These are phyloP conservation scores for Pollicipes pollicipes DNA, from an alignment of 1,140 invertebrate species.

Conservation along the genomic window DNA sequence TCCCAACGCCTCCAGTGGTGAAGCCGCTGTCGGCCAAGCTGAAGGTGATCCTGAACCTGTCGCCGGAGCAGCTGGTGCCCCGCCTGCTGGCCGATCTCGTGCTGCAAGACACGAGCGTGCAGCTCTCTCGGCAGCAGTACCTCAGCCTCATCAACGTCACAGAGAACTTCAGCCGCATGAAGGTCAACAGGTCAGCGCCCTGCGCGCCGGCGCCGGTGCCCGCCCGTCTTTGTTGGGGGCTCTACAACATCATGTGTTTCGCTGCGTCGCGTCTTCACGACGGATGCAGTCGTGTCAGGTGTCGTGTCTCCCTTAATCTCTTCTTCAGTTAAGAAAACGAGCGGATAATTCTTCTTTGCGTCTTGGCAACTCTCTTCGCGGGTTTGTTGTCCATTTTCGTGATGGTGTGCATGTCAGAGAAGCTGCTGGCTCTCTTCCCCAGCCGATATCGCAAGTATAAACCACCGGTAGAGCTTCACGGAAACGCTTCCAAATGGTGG, in stretches of 20 bases:
- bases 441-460: constrained; percentile 38
- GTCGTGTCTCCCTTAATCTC: neutral
- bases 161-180: constrained; percentile 46
- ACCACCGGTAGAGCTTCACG: constrained; percentile 27
- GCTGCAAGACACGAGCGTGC: constrained; percentile 53
- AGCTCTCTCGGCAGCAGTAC: constrained; percentile 52
- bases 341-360: too few species aligned
- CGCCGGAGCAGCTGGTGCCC: constrained; percentile 46
- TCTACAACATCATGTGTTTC: too few species aligned
- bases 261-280: too few species aligned
- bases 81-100: constrained; percentile 53
- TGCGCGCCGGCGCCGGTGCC: too few species aligned
- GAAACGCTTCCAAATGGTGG: constrained; percentile 46
- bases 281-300: too few species aligned
- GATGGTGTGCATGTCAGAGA: too few species aligned
- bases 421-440: too few species aligned
- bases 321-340: too few species aligned
- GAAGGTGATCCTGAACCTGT: constrained; percentile 59
- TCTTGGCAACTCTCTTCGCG: too few species aligned
- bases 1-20: too few species aligned
- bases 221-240: too few species aligned
- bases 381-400: too few species aligned
- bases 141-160: constrained; percentile 43
- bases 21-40: constrained; percentile 57
- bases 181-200: constrained; percentile 41